phyloP scores from a whole-genome alignment of 92 coral and sea anemone species.

The Phenganax subtilis region DNA sequence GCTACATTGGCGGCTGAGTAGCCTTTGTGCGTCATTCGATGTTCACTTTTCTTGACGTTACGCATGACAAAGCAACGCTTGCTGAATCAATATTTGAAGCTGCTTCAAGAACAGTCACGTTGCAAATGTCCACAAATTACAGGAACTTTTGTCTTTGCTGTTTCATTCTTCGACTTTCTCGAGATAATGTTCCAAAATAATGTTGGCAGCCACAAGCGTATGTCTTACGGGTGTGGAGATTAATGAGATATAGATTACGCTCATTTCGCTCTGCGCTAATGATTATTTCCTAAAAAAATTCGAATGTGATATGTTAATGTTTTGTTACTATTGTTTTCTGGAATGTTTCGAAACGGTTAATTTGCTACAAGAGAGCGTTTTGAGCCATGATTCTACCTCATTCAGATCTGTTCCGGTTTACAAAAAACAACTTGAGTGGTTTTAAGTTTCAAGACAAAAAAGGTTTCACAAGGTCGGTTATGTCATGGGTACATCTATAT shows the following conservation, averaged over 20 bases:
- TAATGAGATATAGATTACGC: background rate
- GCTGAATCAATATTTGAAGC: background rate
- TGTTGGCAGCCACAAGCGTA: background rate
- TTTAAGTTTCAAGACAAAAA: no score
- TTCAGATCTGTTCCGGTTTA: no score
- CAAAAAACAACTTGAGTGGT: no score
- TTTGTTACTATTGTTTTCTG: background rate
- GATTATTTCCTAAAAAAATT: background rate
- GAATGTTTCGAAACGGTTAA: no score
- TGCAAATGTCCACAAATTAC: background rate
- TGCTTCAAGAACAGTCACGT: background rate
- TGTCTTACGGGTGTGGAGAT: conserved; percentile 1
- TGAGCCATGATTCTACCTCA: no score
- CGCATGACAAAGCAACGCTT: conserved; percentile 3
- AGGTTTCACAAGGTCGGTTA: no score
- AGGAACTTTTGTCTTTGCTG: background rate
- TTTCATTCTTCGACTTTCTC: background rate
- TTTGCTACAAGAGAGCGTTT: no score
- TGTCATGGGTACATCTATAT: no score
- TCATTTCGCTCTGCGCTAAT: background rate
- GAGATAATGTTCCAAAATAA: background rate
- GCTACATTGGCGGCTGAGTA: conserved; percentile 17
- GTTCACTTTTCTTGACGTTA: conserved; percentile 7
- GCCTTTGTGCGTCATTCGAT: conserved; percentile 23
- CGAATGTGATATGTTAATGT: background rate